Evolutionary conservation across 2,888 invertebrate species (phyloP), one percentile per base, ranked within the genome.

Genomic region (Athalia cordata): DNA sequence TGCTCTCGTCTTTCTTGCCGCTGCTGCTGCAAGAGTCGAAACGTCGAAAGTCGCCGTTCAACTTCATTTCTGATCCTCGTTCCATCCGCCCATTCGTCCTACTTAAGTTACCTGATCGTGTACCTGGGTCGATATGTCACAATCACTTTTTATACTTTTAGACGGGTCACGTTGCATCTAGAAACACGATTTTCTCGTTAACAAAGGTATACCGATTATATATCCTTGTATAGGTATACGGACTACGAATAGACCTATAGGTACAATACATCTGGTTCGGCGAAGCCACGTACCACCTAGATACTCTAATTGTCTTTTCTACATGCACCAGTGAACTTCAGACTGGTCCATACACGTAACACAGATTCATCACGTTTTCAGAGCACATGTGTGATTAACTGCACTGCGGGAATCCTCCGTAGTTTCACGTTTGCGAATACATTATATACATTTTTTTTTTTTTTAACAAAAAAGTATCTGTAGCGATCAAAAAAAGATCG

Each of bases 151-250:
- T 72, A 29, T 29, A 72, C 59, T 57, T 55, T 59, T 72, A 72
- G 57, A 6, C 59, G 59, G 72, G 72, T 72, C 72, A 72, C 72
- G 72, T 72, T 72, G 45, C 72, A n/a, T 72, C 57, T 72, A 59
- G 72, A 72, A 72, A 72, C 72, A 72, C 72, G 72, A 72, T 72
- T 72, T 72, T 72, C 72, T 72, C 72, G 72, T 72, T 72, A 72
- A 72, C 72, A 72, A 72, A 59, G 72, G 72, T 59, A 59, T 59
- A 59, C 13, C 72, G 15, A 59, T 72, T 72, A 72, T 72, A 13
- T 45, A 55, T 57, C 43, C 47, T 57, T 67, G 8, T 43, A 66
- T 49, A 66, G 13, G 4, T 49, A 49, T 68, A 68, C 43, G 68
- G 15, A 68, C 7, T 55, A 67, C 67, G 67, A 67, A 67, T 67